Evolutionary conservation across 2,888 invertebrate genomes (phyloP).

Genomic region (Blomia tropicalis): DNA sequence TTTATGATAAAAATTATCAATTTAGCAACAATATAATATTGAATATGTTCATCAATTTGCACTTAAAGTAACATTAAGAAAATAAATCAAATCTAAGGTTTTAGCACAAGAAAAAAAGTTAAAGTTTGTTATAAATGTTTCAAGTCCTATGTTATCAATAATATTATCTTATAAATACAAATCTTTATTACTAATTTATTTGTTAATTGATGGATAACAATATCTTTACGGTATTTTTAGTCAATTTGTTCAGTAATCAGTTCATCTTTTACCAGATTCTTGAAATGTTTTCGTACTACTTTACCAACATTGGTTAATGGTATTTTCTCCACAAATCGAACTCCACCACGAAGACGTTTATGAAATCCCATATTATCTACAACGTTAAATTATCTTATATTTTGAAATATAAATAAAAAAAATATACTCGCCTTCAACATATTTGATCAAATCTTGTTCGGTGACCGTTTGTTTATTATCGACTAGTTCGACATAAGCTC

Average conservation of each 20-base stretch:
- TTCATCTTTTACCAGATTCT: not conserved
- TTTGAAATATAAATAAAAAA: not conserved
- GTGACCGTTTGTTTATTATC: not conserved
- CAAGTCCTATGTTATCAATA: too few relatives aligned
- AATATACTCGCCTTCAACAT: conserved; percentile 2
- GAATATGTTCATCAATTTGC: too few relatives aligned
- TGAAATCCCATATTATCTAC: conserved; percentile 6
- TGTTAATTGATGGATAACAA: too few relatives aligned
- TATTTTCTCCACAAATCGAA: conserved; percentile 5
- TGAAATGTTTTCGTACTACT: conserved; percentile 3
- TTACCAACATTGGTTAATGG: conserved; percentile 9
- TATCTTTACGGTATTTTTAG: too few relatives aligned
- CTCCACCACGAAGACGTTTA: conserved; percentile 5
- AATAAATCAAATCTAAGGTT: too few relatives aligned
- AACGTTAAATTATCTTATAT: not conserved
- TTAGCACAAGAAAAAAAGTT: too few relatives aligned
- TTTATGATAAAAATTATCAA: too few relatives aligned
- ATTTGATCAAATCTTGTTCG: conserved; percentile 10
- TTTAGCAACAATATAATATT: too few relatives aligned
- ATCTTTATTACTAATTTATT: too few relatives aligned
- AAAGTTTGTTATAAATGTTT: too few relatives aligned
- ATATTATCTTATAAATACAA: too few relatives aligned
- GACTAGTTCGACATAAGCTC: not conserved
- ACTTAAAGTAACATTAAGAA: too few relatives aligned
- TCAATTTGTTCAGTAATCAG: not conserved